Evolutionary conservation across 2,113 vertebrate genomes (phyloP), one percentile per base, ranked within the genome.

Genomic region (Gymnarchus niloticus): DNA sequence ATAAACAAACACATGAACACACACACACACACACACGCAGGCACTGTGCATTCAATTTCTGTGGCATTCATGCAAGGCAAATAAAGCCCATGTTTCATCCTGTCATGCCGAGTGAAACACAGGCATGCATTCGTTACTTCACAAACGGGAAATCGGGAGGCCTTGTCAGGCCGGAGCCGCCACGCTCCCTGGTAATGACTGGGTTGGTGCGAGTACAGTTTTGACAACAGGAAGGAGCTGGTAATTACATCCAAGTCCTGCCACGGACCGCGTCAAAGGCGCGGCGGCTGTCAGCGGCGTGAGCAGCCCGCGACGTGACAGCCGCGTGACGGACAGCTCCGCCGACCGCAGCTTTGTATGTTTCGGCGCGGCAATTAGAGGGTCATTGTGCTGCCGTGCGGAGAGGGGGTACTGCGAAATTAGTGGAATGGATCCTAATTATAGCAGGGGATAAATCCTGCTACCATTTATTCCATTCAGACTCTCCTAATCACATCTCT

Each of bases 221-320:
- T 87, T 94, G 92, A 93, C 92, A 93, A 92, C 90, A 90, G 89
- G 88, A 92, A 89, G 91, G 92, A 93, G 91, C 89, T 91, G 90
- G 90, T 94, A 93, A 95, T 95, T 94, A 94, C 91, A 92, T 89
- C 88, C 90, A 88, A 92, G 91, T 92, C 91, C 90, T 90, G 86
- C 88, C 88, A 90, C 87, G 8, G 93, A 89, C 91, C 49, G n/a
- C 89, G 88, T 91, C 89, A 91, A 91, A 93, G 89, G 87, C 89
- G n/a, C n/a, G n/a, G n/a, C n/a, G n/a, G 61, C 61, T 69, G 61
- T 14, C 61, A 65, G 61, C 28, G 2, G 4, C 19, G 19, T 56
- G 56, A 56, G 56, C 17, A 87, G 88, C 89, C 57, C 76, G 28
- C 37, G 87, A 90, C 90, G 90, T 93, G 92, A 93, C 91, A 91